Evolutionary conservation across 2,888 invertebrate genomes (phyloP).

Genomic region (Nebria brevicollis): DNA sequence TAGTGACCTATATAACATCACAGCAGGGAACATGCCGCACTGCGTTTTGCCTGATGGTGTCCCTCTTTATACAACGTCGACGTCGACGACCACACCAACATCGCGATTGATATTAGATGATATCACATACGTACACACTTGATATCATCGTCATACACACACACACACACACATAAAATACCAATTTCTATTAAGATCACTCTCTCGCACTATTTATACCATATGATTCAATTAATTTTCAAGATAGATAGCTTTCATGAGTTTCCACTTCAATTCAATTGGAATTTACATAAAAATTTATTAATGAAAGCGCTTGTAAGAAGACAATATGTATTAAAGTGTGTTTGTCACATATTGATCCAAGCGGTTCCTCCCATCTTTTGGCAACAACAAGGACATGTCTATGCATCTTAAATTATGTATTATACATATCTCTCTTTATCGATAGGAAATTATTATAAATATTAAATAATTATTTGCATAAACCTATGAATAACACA

Average conservation of each 20-base stretch:
- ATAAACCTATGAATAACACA: too few species aligned
- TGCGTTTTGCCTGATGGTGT: slow-evolving; percentile 24
- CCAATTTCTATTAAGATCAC: neutral
- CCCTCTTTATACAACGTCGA: neutral
- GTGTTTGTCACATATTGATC: neutral
- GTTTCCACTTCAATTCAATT: too few species aligned
- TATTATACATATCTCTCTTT: too few species aligned
- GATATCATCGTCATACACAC: neutral
- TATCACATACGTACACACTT: neutral
- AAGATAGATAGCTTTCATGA: too few species aligned
- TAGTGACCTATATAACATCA: slow-evolving; percentile 38
- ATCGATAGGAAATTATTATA: too few species aligned
- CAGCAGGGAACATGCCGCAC: slow-evolving; percentile 31
- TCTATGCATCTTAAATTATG: neutral
- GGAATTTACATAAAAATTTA: too few species aligned
- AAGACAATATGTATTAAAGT: too few species aligned
- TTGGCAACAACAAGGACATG: neutral
- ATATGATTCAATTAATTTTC: too few species aligned
- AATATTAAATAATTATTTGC: too few species aligned
- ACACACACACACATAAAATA: neutral
- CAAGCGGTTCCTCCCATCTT: neutral
- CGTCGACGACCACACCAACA: neutral
- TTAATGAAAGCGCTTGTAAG: too few species aligned
- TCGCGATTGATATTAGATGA: neutral
- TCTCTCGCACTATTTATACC: too few species aligned